Evolutionary conservation across 2,888 invertebrate genomes (phyloP), one percentile per base, ranked within the genome.

Genomic region (Tipula unca): DNA sequence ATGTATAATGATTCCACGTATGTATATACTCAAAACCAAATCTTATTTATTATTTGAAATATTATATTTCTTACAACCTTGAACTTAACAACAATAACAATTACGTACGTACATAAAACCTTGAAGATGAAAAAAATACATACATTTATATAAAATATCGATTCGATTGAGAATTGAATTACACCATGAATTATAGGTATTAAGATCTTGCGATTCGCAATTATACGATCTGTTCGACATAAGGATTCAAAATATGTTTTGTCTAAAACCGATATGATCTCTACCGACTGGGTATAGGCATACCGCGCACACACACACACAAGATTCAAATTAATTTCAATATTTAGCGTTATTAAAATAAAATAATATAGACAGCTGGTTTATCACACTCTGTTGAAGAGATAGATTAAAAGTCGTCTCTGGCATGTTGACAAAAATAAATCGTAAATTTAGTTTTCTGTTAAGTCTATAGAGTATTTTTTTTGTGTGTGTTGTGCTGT

Each of bases 11-110:
- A 25, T 69, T 69, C 8, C 25, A 25, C 25, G 10, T 25, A 54
- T 32, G 6, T 5, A 32, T 32, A 5, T 32, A 48, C 17, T 48
- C 5, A 17, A 48, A 48, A 6, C 13, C 48, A 69, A 69, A 20
- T 54, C 17, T 54, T 54, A 54, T 54, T 54, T 54, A 54, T 54
- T 54, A 54, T 69, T 69, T 69, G 69, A 69, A 25, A 13, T 8
- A 69, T 25, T 69, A 10, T 69, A 25, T 25, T 69, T 69, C 69
- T 69, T 69, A 69, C 20, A 69, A 69, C 69, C 69, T 69, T 69
- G 69, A 69, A 69, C 69, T 69, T 69, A 69, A 69, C 69, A 69
- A 69, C 69, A 69, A 69, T 69, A 69, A 69, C 25, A 69, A 69
- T 69, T 69, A 25, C n/a, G n/a, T n/a, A n/a, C n/a, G n/a, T n/a